Evolutionary conservation across 2,888 invertebrate species (phyloP).

Genomic region (Mythimna albipuncta): DNA sequence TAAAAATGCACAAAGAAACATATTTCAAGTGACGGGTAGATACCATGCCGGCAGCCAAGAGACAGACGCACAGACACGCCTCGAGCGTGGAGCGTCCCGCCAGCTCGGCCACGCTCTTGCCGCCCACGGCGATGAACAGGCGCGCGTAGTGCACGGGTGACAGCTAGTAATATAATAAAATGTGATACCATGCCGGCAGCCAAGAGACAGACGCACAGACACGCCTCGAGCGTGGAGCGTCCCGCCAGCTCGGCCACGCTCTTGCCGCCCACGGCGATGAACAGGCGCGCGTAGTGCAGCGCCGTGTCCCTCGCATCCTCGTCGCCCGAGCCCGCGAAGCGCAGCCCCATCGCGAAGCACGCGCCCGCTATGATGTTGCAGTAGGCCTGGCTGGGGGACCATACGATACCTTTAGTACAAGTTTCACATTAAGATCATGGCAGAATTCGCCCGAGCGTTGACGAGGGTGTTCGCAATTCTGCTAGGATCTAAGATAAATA

Average conservation of each 20-base stretch:
- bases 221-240: constrained; percentile 96
- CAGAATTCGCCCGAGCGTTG: too few species aligned
- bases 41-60: constrained; percentile 95
- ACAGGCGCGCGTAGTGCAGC: constrained; percentile 93
- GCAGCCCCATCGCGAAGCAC: constrained; percentile 97
- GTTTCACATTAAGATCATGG: too few species aligned
- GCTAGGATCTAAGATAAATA: too few species aligned
- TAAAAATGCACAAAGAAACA: too few species aligned
- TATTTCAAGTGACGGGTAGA: too few species aligned
- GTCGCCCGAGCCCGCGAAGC: constrained; percentile 98
- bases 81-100: constrained; percentile 98
- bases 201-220: constrained; percentile 95
- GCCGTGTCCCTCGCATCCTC: constrained; percentile 95
- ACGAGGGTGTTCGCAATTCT: too few species aligned
- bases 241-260: constrained; percentile 97
- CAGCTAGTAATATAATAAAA: background rate
- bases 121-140: constrained; percentile 92
- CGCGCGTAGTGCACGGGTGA: constrained; percentile 93
- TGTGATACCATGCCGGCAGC: constrained; percentile 94
- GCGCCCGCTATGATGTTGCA: constrained; percentile 99
- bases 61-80: constrained; percentile 95
- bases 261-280: constrained; percentile 92
- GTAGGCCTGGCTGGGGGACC: constrained; percentile 95
- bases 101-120: constrained; percentile 95
- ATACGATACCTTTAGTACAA: too few species aligned